phyloP scores from a whole-genome alignment of 2,797 vertebrate species.

The Distichodus sexfasciatus region DNA sequence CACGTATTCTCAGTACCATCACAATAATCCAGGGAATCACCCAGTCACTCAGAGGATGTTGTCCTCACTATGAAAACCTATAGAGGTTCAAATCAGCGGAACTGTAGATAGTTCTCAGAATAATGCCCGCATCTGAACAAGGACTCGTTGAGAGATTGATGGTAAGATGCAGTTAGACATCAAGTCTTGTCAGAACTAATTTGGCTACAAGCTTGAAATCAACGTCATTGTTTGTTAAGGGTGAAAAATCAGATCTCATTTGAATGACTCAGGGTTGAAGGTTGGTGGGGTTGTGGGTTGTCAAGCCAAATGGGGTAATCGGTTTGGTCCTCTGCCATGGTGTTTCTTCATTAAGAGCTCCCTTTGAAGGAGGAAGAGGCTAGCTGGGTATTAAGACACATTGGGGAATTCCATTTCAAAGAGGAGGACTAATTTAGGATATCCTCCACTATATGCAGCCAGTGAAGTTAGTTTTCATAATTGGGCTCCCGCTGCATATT shows the following conservation, averaged over 20 bases:
- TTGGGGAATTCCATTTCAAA: slow-evolving; percentile 67
- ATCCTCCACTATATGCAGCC: slow-evolving; percentile 50
- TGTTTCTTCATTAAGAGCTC: slow-evolving; percentile 69
- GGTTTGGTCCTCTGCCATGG: slow-evolving; percentile 63
- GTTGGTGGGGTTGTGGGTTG: slow-evolving; percentile 56
- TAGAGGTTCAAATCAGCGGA: slow-evolving; percentile 24
- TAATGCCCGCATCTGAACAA: slow-evolving; percentile 9
- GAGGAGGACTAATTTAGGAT: slow-evolving; percentile 46
- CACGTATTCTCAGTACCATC: slow-evolving; percentile 18
- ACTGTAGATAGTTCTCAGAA: slow-evolving; percentile 14
- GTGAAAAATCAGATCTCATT: slow-evolving; percentile 29
- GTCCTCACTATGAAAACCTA: slow-evolving; percentile 36
- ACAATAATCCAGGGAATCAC: slow-evolving; percentile 35
- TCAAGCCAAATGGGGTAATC: slow-evolving; percentile 55
- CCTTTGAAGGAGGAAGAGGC: slow-evolving; percentile 61
- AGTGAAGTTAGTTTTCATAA: slow-evolving; percentile 52
- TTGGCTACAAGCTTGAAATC: slow-evolving; percentile 32
- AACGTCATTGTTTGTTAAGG: slow-evolving; percentile 36
- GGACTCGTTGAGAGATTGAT: slow-evolving; percentile 15
- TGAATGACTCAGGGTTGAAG: slow-evolving; percentile 58
- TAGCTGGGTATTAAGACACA: slow-evolving; percentile 52
- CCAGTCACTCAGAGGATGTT: slow-evolving; percentile 20
- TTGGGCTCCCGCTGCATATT: slow-evolving; percentile 33
- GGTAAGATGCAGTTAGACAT: slow-evolving; percentile 34
- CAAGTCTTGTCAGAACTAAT: slow-evolving; percentile 30